These are phyloP conservation scores for Syngnathus rostellatus DNA, from an alignment of 2,797 vertebrate species.

Conservation along the genomic window DNA sequence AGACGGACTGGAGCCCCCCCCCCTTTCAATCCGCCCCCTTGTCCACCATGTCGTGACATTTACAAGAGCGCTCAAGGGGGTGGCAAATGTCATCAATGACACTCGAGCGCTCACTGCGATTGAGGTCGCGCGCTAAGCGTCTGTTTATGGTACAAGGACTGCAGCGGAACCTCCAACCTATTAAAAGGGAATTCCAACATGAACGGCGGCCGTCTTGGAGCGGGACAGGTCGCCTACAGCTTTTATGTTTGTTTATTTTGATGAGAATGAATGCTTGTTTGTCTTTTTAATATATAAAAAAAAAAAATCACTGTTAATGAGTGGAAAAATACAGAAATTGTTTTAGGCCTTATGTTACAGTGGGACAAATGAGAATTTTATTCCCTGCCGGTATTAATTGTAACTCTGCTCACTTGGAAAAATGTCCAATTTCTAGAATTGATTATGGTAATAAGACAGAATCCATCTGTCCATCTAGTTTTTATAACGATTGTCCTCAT, in stretches of 20 bases:
- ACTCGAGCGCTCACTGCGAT: not conserved
- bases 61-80: not conserved
- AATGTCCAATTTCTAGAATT: too few species aligned
- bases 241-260: slow-evolving; percentile 38
- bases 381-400: not conserved
- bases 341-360: slow-evolving; percentile 60
- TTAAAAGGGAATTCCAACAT: slow-evolving; percentile 52
- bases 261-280: slow-evolving; percentile 13
- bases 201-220: slow-evolving; percentile 37
- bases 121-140: not conserved
- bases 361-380: not conserved
- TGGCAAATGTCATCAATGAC: not conserved
- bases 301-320: not conserved
- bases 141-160: not conserved
- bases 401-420: not conserved
- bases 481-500: not conserved
- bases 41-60: not conserved
- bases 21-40: not conserved
- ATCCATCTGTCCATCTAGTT: not conserved
- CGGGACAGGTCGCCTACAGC: slow-evolving; percentile 48
- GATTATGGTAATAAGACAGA: not conserved
- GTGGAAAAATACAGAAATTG: slow-evolving; percentile 58
- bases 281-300: slow-evolving; percentile 5
- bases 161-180: slow-evolving; percentile 1
- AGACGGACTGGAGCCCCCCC: not conserved